phyloP scores from a whole-genome alignment of 2,797 vertebrate genomes.

The Cuniculus paca region DNA sequence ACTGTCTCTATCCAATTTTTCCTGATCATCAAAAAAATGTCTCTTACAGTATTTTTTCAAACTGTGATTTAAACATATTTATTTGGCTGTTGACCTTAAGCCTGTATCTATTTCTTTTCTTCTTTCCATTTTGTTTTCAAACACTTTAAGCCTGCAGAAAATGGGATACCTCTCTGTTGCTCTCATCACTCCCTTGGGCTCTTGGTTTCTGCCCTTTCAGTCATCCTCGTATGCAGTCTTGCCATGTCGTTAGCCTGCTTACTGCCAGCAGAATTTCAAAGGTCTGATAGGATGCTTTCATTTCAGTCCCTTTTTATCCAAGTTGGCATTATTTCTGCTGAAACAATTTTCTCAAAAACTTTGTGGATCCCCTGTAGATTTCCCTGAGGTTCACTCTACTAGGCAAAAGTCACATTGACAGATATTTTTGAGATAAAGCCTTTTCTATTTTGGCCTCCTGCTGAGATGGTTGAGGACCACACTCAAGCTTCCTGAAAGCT shows the following conservation, averaged over 20 bases:
- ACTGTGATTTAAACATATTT: neutral
- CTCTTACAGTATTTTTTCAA: neutral
- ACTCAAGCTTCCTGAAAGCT: neutral
- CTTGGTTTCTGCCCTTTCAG: neutral
- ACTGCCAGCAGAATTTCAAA: neutral
- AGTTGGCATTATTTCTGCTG: neutral
- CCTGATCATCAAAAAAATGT: neutral
- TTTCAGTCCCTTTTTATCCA: neutral
- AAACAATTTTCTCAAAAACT: neutral
- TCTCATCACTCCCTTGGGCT: neutral
- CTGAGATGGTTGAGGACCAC: neutral
- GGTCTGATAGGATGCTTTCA: neutral
- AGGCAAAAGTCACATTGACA: neutral
- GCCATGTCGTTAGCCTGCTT: neutral
- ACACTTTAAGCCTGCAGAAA: neutral
- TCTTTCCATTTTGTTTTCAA: slow-evolving; percentile 1
- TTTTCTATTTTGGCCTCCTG: neutral
- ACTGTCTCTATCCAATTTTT: neutral
- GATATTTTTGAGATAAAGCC: neutral
- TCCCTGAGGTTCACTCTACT: neutral
- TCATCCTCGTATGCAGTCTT: neutral
- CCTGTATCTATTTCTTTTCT: neutral
- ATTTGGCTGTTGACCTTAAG: neutral
- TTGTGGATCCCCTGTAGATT: neutral
- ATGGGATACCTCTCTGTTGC: neutral